Evolutionary conservation across 1,140 invertebrate species (phyloP), one percentile per base, ranked within the genome.

Genomic region (Sminthurinus signatus): DNA sequence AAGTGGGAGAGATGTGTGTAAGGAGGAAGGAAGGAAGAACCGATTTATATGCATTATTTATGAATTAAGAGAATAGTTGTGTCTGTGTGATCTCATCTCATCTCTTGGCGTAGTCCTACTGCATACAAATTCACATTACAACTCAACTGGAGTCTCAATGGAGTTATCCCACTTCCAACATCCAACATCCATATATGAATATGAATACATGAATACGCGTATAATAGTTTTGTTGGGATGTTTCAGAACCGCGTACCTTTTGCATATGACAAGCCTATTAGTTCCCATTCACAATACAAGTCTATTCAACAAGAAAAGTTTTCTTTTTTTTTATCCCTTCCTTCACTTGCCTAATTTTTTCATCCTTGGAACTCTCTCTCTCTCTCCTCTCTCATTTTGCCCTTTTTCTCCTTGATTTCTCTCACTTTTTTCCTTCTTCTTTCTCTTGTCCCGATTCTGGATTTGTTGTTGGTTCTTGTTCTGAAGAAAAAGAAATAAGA

Each of bases 231-330:
- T 19, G 44, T 19, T n/a, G 44, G n/a, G 54, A 60, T 43, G 28
- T 60, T 60, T 60, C 57, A 54, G 51, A 44, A 51, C 59, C 50
- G 42, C 54, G 36, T 60, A 61, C 59, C 55, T 48, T 61, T 67
- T 67, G 65, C 36, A 39, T 51, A 62, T 67, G 65, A 67, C 65
- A 67, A 60, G 36, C 56, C 65, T 54, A 67, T 67, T 67, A 67
- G 51, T 29, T 55, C 32, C 48, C 57, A 57, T 48, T 63, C 52
- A 57, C 29, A 51, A 56, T 54, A 21, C 28, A 25, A 42, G 46
- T 46, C 60, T 58, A 62, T 62, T 67, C 59, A 67, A 67, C 55
- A 28, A 46, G 60, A 67, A 67, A 60, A 58, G 36, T 39, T 62
- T 48, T 67, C 42, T 52, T 51, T 58, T 52, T 59, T 52, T 58